Percentiles rank a stretch among this genome's conserved stretches.
These are phyloP conservation scores for Arbacia lixula DNA, from an alignment of 53 echinoderm and acorn worm species.

Conservation along the genomic window DNA sequence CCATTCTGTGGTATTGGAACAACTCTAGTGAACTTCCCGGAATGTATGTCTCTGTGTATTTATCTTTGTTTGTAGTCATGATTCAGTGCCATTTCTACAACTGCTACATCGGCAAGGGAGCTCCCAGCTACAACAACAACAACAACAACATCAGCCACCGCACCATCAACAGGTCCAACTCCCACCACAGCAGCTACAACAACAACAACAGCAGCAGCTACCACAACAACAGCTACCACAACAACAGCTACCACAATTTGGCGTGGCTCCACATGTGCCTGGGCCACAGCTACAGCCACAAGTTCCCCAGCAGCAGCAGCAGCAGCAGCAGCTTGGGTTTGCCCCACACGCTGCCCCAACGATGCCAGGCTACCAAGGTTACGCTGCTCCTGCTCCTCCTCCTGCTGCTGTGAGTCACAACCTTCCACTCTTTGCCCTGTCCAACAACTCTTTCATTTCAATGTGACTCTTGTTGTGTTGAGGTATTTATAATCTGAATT, in stretches of 20 bases:
- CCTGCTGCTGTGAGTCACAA: conserved; percentile 7
- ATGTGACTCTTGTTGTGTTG: too few species aligned
- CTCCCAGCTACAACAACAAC: not conserved
- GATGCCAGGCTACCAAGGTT: too few species aligned
- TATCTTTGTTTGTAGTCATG: not conserved
- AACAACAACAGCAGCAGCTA: not conserved
- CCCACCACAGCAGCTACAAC: not conserved
- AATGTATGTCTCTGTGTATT: too few species aligned
- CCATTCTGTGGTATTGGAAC: too few species aligned
- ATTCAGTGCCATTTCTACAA: conserved; percentile 3
- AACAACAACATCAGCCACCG: not conserved
- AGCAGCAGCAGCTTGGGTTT: too few species aligned
- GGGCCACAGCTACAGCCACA: conserved; percentile 1
- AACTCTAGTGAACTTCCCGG: too few species aligned
- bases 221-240: not conserved
- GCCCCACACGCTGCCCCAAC: too few species aligned
- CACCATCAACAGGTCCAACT: not conserved
- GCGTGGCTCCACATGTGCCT: not conserved
- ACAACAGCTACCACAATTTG: not conserved
- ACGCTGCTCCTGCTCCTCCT: not conserved
- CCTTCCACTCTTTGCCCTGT: not conserved
- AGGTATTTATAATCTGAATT: too few species aligned
- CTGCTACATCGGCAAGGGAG: not conserved
- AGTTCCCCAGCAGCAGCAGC: conserved; percentile 1
- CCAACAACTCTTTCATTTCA: too few species aligned